These are phyloP conservation scores for Eupithecia abbreviata DNA, from an alignment of 2,888 invertebrate genomes.

Conservation along the genomic window DNA sequence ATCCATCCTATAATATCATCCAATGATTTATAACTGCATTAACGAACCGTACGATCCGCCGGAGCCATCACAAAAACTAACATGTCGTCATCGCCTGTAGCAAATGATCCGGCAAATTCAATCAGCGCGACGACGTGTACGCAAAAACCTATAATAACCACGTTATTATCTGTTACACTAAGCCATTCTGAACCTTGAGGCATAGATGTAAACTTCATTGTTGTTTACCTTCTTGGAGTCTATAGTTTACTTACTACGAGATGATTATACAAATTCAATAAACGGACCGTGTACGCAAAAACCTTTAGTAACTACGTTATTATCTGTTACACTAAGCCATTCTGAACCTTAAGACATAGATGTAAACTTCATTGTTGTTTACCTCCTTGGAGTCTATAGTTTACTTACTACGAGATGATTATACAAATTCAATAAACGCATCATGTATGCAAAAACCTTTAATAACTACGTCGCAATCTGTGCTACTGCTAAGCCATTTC, in stretches of 20 bases:
- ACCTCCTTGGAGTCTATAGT: not conserved
- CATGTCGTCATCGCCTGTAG: conserved; percentile 30
- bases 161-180: not conserved
- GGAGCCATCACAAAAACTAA: conserved; percentile 8
- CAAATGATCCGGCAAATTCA: conserved; percentile 36
- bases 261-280: not conserved
- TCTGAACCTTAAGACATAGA: not conserved
- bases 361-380: not conserved
- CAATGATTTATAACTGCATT: not conserved
- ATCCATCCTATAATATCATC: too few relatives aligned
- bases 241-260: not conserved
- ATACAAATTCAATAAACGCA: not conserved
- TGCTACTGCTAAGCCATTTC: not conserved
- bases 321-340: conserved; percentile 10
- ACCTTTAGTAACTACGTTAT: conserved; percentile 2
- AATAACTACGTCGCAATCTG: not conserved
- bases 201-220: not conserved
- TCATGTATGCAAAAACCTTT: not conserved
- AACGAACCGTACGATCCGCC: not conserved
- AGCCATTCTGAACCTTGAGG: not conserved
- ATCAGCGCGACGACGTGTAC: conserved; percentile 9
- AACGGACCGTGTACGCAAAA: conserved; percentile 21
- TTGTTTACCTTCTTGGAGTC: not conserved
- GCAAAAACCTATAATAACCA: conserved; percentile 27
- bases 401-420: not conserved